phyloP scores from a whole-genome alignment of 2,113 vertebrate genomes.

The Boleophthalmus pectinirostris region DNA sequence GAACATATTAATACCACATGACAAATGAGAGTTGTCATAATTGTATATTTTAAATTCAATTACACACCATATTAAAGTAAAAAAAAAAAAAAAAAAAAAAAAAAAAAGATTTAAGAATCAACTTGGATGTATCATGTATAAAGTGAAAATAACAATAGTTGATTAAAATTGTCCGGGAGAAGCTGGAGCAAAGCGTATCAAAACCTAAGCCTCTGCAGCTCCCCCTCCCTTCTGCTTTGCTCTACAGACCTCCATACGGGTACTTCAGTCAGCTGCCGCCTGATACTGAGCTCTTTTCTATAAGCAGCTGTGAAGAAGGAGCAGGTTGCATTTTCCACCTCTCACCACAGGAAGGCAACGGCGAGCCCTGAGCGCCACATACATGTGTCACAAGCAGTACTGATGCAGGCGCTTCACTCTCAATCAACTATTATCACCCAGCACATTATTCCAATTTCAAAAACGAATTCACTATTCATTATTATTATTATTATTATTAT shows the following conservation, averaged over 20 bases:
- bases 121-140: background rate
- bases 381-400: background rate
- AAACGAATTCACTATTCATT: background rate
- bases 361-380: conserved; percentile 59
- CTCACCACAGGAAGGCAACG: conserved; percentile 74
- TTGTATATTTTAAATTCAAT: background rate
- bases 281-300: conserved; percentile 12
- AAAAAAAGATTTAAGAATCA: too few relatives aligned
- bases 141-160: background rate
- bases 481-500: background rate
- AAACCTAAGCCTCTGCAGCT: background rate
- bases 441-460: background rate
- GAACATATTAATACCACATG: background rate
- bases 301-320: conserved; percentile 2
- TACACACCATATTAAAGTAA: background rate
- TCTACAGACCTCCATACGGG: conserved; percentile 72
- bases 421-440: background rate
- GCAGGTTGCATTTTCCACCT: conserved; percentile 57
- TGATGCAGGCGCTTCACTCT: background rate
- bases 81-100: too few relatives aligned
- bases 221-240: conserved; percentile 56
- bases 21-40: background rate
- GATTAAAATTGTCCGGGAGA: background rate
- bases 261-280: conserved; percentile 37
- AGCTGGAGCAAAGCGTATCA: background rate